phyloP scores from a whole-genome alignment of 2,888 invertebrate species.

The Drosophila macrospina region DNA sequence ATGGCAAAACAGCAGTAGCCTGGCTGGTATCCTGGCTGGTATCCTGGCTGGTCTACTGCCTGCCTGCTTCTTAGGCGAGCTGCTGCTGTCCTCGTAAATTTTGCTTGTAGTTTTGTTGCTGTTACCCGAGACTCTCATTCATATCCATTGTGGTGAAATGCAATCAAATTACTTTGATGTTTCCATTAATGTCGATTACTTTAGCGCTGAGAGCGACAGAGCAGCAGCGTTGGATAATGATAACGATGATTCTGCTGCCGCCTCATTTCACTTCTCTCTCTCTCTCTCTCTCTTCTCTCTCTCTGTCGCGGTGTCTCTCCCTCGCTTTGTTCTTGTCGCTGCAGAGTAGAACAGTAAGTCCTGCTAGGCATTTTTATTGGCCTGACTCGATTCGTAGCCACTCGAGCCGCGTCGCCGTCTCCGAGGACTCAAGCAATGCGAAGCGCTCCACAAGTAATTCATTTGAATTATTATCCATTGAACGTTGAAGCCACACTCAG shows the following conservation, averaged over 20 bases:
- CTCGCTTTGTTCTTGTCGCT: slow-evolving; percentile 28
- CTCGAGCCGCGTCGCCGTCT: slow-evolving; percentile 27
- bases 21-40: not conserved
- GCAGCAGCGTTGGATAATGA: slow-evolving; percentile 38
- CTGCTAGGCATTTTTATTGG: slow-evolving; percentile 51
- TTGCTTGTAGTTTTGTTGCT: slow-evolving; percentile 13
- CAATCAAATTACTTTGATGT: slow-evolving; percentile 81
- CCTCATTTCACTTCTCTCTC: slow-evolving; percentile 35
- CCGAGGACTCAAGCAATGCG: slow-evolving; percentile 41
- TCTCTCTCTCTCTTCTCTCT: not conserved
- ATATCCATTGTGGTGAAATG: slow-evolving; percentile 75
- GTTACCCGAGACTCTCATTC: slow-evolving; percentile 62
- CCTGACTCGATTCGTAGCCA: not conserved
- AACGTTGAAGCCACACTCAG: slow-evolving; percentile 30
- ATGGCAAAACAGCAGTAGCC: slow-evolving; percentile 46
- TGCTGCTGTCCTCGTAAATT: slow-evolving; percentile 16
- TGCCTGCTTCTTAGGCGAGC: slow-evolving; percentile 40
- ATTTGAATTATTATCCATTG: slow-evolving; percentile 75
- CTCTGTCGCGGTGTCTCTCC: no score
- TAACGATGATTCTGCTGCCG: slow-evolving; percentile 52
- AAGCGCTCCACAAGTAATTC: slow-evolving; percentile 57
- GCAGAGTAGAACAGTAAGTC: slow-evolving; percentile 64
- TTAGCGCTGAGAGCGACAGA: slow-evolving; percentile 56
- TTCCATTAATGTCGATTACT: slow-evolving; percentile 81
- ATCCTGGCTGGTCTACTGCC: slow-evolving; percentile 17